A percentile compares a stretch with the other conserved stretches of the same genome.
Conservation (phyloP, 2,113 vertebrate genomes). For the Stegostoma tigrinum region DNA sequence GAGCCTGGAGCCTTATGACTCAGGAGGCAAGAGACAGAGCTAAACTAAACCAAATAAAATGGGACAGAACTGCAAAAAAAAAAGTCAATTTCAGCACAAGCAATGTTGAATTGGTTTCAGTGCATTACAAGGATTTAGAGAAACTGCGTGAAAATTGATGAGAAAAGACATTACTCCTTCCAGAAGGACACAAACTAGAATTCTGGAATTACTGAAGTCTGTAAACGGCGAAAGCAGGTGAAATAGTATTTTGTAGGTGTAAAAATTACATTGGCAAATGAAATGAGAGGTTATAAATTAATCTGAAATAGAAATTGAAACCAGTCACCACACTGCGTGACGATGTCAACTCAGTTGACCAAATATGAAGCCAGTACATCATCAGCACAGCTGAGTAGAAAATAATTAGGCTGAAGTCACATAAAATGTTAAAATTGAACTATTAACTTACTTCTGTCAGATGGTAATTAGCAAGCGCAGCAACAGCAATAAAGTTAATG, state of each 20-base stretch:
- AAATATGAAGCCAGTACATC: not conserved
- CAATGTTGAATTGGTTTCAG: no score
- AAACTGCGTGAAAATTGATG: no score
- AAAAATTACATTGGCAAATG: not conserved
- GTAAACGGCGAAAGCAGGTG: no score
- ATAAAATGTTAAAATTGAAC: not conserved
- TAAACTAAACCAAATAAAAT: no score
- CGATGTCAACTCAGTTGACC: not conserved
- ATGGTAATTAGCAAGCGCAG: not conserved
- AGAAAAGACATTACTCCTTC: no score
- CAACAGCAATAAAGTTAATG: not conserved
- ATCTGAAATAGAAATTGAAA: not conserved
- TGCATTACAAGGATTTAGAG: no score
- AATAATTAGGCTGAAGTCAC: not conserved
- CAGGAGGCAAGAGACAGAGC: no score
- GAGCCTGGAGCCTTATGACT: no score
- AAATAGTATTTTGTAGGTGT: not conserved
- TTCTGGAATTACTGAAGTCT: no score
- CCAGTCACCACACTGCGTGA: not conserved
- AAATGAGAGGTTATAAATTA: not conserved
- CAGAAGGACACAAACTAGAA: no score
- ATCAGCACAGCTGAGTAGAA: not conserved
- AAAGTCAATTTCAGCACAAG: no score
- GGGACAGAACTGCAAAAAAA: no score
- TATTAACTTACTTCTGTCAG: not conserved